Evolutionary conservation across 2,797 vertebrate genomes (phyloP).

Genomic region (Thaleichthys pacificus): DNA sequence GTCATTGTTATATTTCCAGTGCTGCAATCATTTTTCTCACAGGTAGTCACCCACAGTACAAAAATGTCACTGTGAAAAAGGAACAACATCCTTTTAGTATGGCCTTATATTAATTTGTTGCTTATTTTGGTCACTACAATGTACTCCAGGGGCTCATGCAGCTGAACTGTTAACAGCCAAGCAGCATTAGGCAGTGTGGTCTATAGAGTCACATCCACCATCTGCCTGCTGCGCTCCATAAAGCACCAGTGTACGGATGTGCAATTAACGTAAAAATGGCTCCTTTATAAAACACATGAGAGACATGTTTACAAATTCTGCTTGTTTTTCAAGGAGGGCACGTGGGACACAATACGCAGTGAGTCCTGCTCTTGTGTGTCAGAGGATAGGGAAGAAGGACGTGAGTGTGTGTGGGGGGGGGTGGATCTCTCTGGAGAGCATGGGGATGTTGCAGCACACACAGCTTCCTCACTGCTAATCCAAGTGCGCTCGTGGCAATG

Average conservation of each 20-base stretch:
- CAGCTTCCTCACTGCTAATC: not conserved
- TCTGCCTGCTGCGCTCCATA: constrained; percentile 20
- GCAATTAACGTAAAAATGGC: constrained; percentile 45
- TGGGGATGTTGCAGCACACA: not conserved
- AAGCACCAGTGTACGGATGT: constrained; percentile 19
- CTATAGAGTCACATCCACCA: constrained; percentile 16
- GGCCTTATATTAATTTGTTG: not conserved
- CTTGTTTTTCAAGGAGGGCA: constrained; percentile 24
- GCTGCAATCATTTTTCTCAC: too few species aligned
- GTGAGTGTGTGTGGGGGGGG: not conserved
- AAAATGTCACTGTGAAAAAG: too few species aligned
- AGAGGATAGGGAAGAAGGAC: too few species aligned
- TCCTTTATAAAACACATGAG: constrained; percentile 37
- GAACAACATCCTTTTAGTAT: not conserved
- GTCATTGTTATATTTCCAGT: too few species aligned
- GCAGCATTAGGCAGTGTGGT: constrained; percentile 5
- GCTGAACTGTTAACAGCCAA: constrained; percentile 10
- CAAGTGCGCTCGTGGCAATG: not conserved
- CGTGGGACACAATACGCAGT: not conserved
- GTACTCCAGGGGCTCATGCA: constrained; percentile 6
- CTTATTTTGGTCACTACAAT: not conserved
- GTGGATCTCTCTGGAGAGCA: constrained; percentile 5
- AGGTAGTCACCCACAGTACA: too few species aligned
- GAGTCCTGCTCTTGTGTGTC: not conserved
- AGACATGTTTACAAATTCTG: constrained; percentile 19